Conservation (phyloP, 2,888 invertebrate species). For the Orthosia incerta region DNA sequence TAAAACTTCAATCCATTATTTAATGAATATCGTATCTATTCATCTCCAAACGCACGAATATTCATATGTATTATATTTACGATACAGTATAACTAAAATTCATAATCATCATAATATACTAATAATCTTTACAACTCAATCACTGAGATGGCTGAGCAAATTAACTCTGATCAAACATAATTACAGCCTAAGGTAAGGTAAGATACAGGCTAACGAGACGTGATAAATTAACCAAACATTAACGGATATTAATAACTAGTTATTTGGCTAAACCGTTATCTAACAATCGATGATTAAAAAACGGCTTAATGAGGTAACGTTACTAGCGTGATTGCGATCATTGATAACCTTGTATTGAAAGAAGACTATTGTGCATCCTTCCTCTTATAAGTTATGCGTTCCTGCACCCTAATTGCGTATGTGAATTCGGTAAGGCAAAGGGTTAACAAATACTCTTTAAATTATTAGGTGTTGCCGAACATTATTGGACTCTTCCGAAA, state of each 20-base stretch:
- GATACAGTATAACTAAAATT: conserved; percentile 12
- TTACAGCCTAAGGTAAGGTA: conserved; percentile 37
- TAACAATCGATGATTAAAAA: conserved; percentile 21
- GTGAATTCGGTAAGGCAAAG: too few species aligned
- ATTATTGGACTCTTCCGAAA: too few species aligned
- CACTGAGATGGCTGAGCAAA: conserved; percentile 8
- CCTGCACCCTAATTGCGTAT: not conserved
- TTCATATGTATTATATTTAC: not conserved
- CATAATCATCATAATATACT: conserved; percentile 6
- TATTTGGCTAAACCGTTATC: conserved; percentile 38
- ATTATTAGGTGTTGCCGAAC: too few species aligned
- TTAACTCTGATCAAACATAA: conserved; percentile 47
- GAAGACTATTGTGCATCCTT: not conserved
- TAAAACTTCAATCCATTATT: not conserved
- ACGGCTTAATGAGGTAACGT: conserved; percentile 25
- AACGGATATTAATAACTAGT: conserved; percentile 44
- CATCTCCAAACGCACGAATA: conserved; percentile 1
- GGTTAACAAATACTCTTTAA: too few species aligned
- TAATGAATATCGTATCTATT: too few species aligned
- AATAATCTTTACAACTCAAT: conserved; percentile 45
- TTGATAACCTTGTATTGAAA: conserved; percentile 17
- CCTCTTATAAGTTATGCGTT: not conserved
- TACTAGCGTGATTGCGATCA: conserved; percentile 10
- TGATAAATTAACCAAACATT: conserved; percentile 57
- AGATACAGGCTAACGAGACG: conserved; percentile 40